These are phyloP conservation scores for Orthosia gothica DNA, from an alignment of 2,888 invertebrate genomes.

Conservation along the genomic window DNA sequence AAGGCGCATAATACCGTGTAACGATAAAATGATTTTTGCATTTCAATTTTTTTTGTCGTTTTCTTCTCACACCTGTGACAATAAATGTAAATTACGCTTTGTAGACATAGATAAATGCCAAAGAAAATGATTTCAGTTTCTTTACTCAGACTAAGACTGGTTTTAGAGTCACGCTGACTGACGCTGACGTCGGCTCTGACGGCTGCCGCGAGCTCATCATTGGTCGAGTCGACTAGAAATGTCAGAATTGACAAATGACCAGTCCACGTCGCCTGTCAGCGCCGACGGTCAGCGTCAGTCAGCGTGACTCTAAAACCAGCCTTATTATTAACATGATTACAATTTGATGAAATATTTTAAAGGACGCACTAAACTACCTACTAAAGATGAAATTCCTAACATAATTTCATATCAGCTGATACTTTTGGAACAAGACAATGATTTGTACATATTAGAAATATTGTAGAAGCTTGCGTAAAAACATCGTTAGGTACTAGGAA, in stretches of 20 bases:
- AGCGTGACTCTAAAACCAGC: too few species aligned
- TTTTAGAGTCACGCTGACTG: too few species aligned
- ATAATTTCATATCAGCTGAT: neutral
- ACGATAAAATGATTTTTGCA: slow-evolving; percentile 65
- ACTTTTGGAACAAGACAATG: slow-evolving; percentile 1
- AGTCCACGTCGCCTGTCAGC: too few species aligned
- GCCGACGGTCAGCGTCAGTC: too few species aligned
- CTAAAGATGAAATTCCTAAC: neutral
- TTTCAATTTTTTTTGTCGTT: slow-evolving; percentile 76
- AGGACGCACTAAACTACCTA: slow-evolving; percentile 8
- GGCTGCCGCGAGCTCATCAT: too few species aligned
- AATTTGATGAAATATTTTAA: slow-evolving; percentile 49
- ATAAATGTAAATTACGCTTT: slow-evolving; percentile 91
- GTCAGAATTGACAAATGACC: too few species aligned
- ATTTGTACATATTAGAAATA: slow-evolving; percentile 47
- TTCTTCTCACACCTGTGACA: slow-evolving; percentile 90
- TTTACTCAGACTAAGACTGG: slow-evolving; percentile 34
- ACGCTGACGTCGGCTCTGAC: too few species aligned
- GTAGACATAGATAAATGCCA: slow-evolving; percentile 88
- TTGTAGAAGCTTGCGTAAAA: slow-evolving; percentile 13
- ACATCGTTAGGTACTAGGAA: neutral
- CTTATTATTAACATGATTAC: slow-evolving; percentile 21
- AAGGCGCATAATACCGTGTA: slow-evolving; percentile 69
- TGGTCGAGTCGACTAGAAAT: too few species aligned
- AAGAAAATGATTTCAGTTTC: slow-evolving; percentile 74